A percentile compares a stretch with the other conserved stretches of the same genome.
These are phyloP conservation scores for Trissoscelio sp. DNA, from an alignment of 2,888 invertebrate genomes.

Conservation along the genomic window DNA sequence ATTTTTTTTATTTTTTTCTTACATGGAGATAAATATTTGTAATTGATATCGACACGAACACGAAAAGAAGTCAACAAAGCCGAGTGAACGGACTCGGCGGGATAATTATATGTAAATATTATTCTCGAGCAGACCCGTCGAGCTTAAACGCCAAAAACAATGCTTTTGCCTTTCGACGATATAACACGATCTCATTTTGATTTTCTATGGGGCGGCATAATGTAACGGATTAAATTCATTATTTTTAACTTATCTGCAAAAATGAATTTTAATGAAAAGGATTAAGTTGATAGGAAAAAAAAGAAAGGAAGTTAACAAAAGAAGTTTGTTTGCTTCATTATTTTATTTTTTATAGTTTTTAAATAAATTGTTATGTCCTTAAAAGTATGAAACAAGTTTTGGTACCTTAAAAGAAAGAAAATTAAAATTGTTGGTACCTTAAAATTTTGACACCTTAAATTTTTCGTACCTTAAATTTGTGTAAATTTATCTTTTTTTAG, in stretches of 20 bases:
- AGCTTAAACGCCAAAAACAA: conserved; percentile 53
- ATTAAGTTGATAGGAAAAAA: too few species aligned
- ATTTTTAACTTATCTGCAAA: conserved; percentile 28
- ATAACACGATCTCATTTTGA: conserved; percentile 39
- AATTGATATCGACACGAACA: conserved; percentile 37
- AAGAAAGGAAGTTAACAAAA: too few species aligned
- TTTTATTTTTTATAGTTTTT: too few species aligned
- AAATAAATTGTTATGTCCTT: too few species aligned
- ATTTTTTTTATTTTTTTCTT: not conserved
- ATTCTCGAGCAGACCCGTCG: conserved; percentile 48
- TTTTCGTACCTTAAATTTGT: too few species aligned
- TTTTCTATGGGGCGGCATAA: conserved; percentile 6
- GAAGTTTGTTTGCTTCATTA: too few species aligned
- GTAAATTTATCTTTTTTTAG: too few species aligned
- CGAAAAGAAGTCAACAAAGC: conserved; percentile 42
- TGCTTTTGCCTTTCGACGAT: conserved; percentile 36
- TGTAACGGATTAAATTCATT: conserved; percentile 36
- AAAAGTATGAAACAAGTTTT: too few species aligned
- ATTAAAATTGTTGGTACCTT: too few species aligned
- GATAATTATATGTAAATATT: conserved; percentile 72
- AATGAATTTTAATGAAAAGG: too few species aligned
- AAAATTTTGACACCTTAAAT: too few species aligned
- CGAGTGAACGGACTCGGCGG: conserved; percentile 18
- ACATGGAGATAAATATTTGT: conserved; percentile 38
- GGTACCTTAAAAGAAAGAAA: too few species aligned